A percentile compares a stretch with the other conserved stretches of the same genome.
phyloP scores from a whole-genome alignment of 2,888 invertebrate species.

The Polyommatus iphigenia region DNA sequence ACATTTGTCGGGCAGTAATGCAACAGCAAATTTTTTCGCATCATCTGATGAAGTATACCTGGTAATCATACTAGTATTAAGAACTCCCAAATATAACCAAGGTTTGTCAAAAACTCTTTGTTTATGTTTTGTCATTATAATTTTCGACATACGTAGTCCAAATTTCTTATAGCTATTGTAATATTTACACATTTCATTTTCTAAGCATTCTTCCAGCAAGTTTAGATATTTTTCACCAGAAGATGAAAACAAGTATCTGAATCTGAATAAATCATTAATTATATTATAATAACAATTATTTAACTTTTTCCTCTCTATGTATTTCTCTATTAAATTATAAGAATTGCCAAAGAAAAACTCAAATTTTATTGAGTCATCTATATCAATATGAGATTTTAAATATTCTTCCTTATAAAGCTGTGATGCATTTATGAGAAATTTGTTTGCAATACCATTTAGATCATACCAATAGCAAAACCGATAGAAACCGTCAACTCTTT shows the following conservation, averaged over 20 bases:
- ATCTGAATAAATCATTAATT: slow-evolving; percentile 34
- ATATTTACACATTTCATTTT: not conserved
- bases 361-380: slow-evolving; percentile 37
- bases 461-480: slow-evolving; percentile 53
- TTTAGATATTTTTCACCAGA: slow-evolving; percentile 52
- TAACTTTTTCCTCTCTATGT: slow-evolving; percentile 38
- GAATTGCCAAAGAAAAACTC: slow-evolving; percentile 51
- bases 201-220: slow-evolving; percentile 37
- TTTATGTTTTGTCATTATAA: slow-evolving; percentile 53
- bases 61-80: slow-evolving; percentile 46
- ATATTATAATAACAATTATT: not conserved
- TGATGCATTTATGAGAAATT: slow-evolving; percentile 54
- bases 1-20: slow-evolving; percentile 46
- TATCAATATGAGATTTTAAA: slow-evolving; percentile 41
- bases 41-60: slow-evolving; percentile 50
- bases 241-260: slow-evolving; percentile 47
- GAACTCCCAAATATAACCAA: slow-evolving; percentile 47
- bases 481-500: slow-evolving; percentile 50
- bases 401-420: slow-evolving; percentile 51
- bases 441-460: slow-evolving; percentile 47
- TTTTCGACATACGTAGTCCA: slow-evolving; percentile 50
- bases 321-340: slow-evolving; percentile 47
- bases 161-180: slow-evolving; percentile 36
- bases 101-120: slow-evolving; percentile 50
- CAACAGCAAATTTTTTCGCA: slow-evolving; percentile 48